Evolutionary conservation across 2,113 vertebrate genomes (phyloP), one percentile per base, ranked within the genome.

Genomic region (Cheilinus undulatus): DNA sequence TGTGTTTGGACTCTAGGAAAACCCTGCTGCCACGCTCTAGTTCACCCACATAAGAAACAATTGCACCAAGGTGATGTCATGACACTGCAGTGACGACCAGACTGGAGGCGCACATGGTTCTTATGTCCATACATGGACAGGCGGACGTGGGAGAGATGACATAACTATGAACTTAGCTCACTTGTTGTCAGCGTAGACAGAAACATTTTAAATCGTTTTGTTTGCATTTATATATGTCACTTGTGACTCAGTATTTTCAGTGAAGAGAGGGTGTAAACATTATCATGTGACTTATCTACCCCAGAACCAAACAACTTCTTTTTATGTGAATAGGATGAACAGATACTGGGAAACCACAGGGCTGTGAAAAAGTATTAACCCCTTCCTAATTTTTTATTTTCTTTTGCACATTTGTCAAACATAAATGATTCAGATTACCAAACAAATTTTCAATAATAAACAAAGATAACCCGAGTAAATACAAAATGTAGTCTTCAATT

Each of bases 271-370:
- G 14, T 28, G 23, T 52, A 52, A 72, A 45, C 71, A 17, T 60
- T 56, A 12, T 63, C 51, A 5, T 64, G 43, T 63, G 71, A 80
- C 26, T 72, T 26, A 67, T 59, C 63, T 64, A 20, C 7, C 26
- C 10, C 5, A 1, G 3, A 72, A 66, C 76, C 12, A 73, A 62
- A 49, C 19, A 3, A 20, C 32, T 46, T 1, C 50, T 52, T 46
- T 56, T 38, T 30, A 23, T 17, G n/a, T n/a, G 27, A 15, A 6
- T 51, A 87, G 89, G 77, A 95, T 91, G 70, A 0, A 76, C 86
- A 1, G 28, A 50, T 36, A 92, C 91, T 58, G 94, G 28, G 91
- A 92, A 73, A 92, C 38, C 38, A 60, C 30, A 49, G n/a, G n/a
- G n/a, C n/a, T n/a, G n/a, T n/a, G n/a, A n/a, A n/a, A n/a, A n/a